Conservation (phyloP, 2,797 vertebrate genomes). For the Malurus leucopterus region DNA sequence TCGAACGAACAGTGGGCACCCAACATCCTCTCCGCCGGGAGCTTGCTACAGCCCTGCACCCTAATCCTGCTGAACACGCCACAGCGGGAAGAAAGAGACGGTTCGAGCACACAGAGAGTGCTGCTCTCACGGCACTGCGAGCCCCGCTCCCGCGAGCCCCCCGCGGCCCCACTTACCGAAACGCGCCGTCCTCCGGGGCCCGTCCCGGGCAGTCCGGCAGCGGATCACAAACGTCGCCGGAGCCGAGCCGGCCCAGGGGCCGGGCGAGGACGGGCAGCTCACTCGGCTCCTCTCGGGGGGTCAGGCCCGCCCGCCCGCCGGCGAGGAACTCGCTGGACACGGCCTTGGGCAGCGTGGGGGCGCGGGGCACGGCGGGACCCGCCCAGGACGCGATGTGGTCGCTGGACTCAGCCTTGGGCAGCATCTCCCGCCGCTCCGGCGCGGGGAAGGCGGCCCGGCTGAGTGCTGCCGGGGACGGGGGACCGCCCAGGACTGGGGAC, state of each 20-base stretch:
- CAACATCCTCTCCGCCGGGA: neutral
- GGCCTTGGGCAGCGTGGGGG: slow-evolving; percentile 31
- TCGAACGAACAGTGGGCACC: fast-evolving
- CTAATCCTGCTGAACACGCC: neutral
- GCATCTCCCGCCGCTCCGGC: slow-evolving; percentile 15
- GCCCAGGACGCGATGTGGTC: slow-evolving; percentile 24
- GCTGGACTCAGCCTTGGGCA: slow-evolving; percentile 55
- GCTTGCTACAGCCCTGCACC: neutral
- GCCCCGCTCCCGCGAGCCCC: neutral
- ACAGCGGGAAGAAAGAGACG: no score
- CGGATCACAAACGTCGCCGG: neutral
- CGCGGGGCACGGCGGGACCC: neutral
- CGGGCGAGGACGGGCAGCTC: neutral
- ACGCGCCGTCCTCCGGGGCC: slow-evolving; percentile 29
- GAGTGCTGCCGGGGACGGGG: neutral
- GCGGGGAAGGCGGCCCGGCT: slow-evolving; percentile 8
- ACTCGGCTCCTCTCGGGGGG: neutral
- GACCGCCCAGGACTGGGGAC: slow-evolving; percentile 47
- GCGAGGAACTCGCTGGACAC: slow-evolving; percentile 55
- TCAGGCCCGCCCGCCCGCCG: neutral
- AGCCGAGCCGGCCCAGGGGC: neutral
- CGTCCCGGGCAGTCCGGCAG: slow-evolving; percentile 16
- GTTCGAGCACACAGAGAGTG: neutral
- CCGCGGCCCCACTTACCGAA: slow-evolving; percentile 62
- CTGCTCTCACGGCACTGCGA: neutral